These are phyloP conservation scores for Microctonus hyperodae DNA, from an alignment of 2,888 invertebrate species.

Conservation along the genomic window DNA sequence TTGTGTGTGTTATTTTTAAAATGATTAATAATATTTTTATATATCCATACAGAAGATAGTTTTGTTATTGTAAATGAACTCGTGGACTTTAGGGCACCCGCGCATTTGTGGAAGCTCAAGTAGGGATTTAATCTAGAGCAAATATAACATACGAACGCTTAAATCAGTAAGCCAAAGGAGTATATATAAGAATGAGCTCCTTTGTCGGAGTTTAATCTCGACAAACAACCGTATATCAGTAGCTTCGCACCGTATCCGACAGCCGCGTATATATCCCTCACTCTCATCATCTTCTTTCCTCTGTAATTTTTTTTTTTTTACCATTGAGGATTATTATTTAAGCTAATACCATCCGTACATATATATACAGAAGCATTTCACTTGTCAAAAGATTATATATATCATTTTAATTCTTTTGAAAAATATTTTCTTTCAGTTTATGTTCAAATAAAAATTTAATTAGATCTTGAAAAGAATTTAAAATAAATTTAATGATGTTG, in stretches of 20 bases:
- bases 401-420: too few relatives aligned
- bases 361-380: not conserved
- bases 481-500: too few relatives aligned
- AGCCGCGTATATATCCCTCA: not conserved
- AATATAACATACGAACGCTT: constrained; percentile 50
- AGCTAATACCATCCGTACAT: not conserved
- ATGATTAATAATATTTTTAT: too few relatives aligned
- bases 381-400: not conserved
- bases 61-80: not conserved
- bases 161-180: constrained; percentile 43
- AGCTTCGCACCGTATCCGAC: constrained; percentile 12
- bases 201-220: constrained; percentile 55
- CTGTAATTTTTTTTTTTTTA: not conserved
- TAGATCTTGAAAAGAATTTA: not conserved
- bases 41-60: too few relatives aligned
- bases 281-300: not conserved
- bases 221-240: constrained; percentile 53
- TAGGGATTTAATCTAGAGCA: constrained; percentile 53
- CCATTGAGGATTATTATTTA: not conserved
- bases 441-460: not conserved
- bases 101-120: not conserved
- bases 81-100: not conserved
- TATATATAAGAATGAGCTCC: constrained; percentile 47
- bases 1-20: too few relatives aligned
- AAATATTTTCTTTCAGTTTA: too few relatives aligned